These are phyloP conservation scores for Progne subis DNA, from an alignment of 2,113 vertebrate species.

Conservation along the genomic window DNA sequence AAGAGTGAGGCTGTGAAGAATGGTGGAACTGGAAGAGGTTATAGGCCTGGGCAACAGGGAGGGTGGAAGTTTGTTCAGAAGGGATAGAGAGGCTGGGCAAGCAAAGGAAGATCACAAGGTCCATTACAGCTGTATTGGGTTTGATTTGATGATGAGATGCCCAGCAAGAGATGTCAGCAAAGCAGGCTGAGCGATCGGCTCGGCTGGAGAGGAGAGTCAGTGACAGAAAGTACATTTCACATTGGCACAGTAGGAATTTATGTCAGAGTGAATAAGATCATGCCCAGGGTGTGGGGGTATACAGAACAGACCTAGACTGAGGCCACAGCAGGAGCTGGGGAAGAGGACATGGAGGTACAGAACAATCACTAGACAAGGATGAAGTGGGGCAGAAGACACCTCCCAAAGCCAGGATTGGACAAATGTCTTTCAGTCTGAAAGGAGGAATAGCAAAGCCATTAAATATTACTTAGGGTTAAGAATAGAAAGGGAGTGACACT, in stretches of 20 bases:
- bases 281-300: accelerated
- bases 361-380: accelerated
- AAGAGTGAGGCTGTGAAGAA: background rate
- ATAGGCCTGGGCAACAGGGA: background rate
- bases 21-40: background rate
- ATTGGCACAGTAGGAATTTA: accelerated
- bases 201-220: background rate
- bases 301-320: background rate
- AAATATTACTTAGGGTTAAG: background rate
- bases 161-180: background rate
- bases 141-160: background rate
- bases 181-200: background rate
- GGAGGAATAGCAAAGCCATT: background rate
- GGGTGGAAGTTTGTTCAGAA: background rate
- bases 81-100: background rate
- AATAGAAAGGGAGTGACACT: background rate
- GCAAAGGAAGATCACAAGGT: background rate
- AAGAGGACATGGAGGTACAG: background rate
- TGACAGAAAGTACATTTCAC: background rate
- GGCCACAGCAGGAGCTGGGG: background rate
- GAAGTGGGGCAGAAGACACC: background rate
- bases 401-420: background rate
- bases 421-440: background rate
- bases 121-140: background rate
- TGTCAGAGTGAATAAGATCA: background rate